phyloP scores from a whole-genome alignment of 1,140 invertebrate genomes.

The Trachelipus rathkii region DNA sequence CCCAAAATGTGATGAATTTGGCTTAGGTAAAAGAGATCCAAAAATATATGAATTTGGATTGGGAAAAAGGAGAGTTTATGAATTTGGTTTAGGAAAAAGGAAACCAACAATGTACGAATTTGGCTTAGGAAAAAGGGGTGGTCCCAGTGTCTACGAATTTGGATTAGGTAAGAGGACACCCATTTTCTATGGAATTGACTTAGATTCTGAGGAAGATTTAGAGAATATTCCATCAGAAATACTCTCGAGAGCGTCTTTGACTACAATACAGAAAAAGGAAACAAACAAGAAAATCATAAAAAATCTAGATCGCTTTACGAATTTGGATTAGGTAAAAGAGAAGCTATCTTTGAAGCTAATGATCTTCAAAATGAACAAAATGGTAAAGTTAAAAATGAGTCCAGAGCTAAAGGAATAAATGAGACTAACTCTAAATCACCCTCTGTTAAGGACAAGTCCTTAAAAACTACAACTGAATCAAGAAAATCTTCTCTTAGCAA shows the following conservation, averaged over 20 bases:
- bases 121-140: background rate
- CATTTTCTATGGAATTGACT: too few species aligned
- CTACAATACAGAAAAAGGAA: too few species aligned
- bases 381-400: too few species aligned
- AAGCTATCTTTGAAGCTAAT: background rate
- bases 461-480: too few species aligned
- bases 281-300: too few species aligned
- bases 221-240: too few species aligned
- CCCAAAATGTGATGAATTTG: background rate
- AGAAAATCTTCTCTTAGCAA: too few species aligned
- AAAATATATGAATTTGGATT: constrained; percentile 1
- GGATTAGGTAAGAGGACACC: background rate
- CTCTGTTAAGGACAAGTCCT: too few species aligned
- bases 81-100: background rate
- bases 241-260: too few species aligned
- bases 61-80: background rate
- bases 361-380: background rate
- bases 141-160: background rate
- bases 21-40: background rate
- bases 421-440: too few species aligned
- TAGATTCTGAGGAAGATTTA: too few species aligned
- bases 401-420: too few species aligned
- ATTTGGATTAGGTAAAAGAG: background rate
- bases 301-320: background rate
- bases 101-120: background rate